Percentiles rank a stretch among this genome's conserved stretches.
Evolutionary conservation across 2,888 invertebrate species (phyloP).

Genomic region (Lymantria dispar): DNA sequence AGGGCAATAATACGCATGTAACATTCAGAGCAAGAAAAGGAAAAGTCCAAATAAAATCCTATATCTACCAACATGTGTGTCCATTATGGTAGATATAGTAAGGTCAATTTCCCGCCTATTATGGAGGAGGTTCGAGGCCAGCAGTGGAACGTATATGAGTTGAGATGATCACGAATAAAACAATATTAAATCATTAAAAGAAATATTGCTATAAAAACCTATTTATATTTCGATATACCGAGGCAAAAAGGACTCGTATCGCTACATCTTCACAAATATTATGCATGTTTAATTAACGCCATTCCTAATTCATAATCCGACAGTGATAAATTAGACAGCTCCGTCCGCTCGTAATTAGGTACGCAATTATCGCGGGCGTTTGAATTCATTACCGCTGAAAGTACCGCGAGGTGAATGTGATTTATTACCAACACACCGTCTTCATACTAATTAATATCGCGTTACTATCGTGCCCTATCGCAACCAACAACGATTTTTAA

Average conservation of each 20-base stretch:
- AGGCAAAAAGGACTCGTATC: conserved; percentile 30
- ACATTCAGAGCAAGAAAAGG: too few relatives aligned
- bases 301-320: conserved; percentile 80
- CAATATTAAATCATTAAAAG: too few relatives aligned
- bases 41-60: too few relatives aligned
- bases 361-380: conserved; percentile 78
- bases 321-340: conserved; percentile 77
- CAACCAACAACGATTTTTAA: conserved; percentile 45
- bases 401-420: conserved; percentile 64
- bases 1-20: too few relatives aligned
- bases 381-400: conserved; percentile 77
- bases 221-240: background rate
- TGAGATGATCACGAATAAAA: too few relatives aligned
- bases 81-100: too few relatives aligned
- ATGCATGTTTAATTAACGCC: conserved; percentile 78
- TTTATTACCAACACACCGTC: conserved; percentile 66
- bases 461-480: conserved; percentile 43
- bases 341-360: conserved; percentile 76
- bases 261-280: conserved; percentile 65
- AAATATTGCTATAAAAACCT: background rate
- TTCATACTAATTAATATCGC: conserved; percentile 72
- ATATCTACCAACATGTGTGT: too few relatives aligned
- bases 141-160: too few relatives aligned
- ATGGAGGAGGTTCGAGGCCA: too few relatives aligned
- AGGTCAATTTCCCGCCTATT: too few relatives aligned